phyloP scores from a whole-genome alignment of 2,888 invertebrate genomes.

The Morpho achilles region DNA sequence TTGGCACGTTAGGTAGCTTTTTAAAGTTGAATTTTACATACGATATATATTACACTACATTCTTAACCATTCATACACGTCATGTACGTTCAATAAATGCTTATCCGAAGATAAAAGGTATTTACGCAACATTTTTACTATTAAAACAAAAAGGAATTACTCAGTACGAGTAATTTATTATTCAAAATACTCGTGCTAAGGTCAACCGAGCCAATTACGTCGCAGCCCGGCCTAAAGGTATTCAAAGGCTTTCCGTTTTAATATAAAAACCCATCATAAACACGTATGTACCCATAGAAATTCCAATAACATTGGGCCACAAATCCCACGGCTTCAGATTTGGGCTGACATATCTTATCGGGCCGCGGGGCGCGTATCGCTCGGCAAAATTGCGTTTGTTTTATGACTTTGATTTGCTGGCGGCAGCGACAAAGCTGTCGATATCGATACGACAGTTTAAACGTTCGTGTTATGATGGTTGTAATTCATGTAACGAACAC shows the following conservation, averaged over 20 bases:
- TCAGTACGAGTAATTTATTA: too few relatives aligned
- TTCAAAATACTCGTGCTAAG: too few relatives aligned
- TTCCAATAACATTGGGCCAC: constrained; percentile 57
- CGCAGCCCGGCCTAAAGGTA: neutral
- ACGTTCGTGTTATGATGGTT: constrained; percentile 69
- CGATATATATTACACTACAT: too few relatives aligned
- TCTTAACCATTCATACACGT: too few relatives aligned
- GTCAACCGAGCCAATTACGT: too few relatives aligned
- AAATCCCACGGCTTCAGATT: constrained; percentile 76
- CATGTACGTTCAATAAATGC: too few relatives aligned
- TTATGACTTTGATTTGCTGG: constrained; percentile 75
- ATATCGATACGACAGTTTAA: constrained; percentile 60
- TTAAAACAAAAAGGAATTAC: too few relatives aligned
- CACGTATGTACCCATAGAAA: constrained; percentile 32
- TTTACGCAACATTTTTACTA: too few relatives aligned
- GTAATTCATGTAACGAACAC: constrained; percentile 77
- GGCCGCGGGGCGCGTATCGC: constrained; percentile 54
- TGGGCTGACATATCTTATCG: constrained; percentile 71
- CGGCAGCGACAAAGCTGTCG: constrained; percentile 67
- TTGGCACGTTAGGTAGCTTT: too few relatives aligned
- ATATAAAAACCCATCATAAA: constrained; percentile 26
- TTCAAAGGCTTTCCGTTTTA: constrained; percentile 16
- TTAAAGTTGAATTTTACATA: too few relatives aligned
- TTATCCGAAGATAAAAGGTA: too few relatives aligned
- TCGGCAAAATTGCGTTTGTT: constrained; percentile 74